These are phyloP conservation scores for Sesamia inferens DNA, from an alignment of 2,888 invertebrate genomes.

Conservation along the genomic window DNA sequence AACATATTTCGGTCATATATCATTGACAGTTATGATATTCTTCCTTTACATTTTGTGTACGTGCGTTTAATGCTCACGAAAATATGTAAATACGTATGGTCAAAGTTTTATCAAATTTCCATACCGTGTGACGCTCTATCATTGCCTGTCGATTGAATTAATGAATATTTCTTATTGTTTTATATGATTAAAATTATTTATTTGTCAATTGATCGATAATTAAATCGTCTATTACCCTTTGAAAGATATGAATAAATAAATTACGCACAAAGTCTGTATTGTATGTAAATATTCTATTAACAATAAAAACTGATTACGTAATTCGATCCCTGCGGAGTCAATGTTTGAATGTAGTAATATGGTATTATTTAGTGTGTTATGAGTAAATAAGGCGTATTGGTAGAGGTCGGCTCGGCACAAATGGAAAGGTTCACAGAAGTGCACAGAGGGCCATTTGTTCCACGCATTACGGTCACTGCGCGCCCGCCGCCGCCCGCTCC, in stretches of 20 bases:
- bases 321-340: conserved; percentile 60
- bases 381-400: conserved; percentile 73
- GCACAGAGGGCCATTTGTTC: conserved; percentile 85
- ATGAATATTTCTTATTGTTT: conserved; percentile 50
- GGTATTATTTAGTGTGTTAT: conserved; percentile 78
- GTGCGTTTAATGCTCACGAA: conserved; percentile 80
- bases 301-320: conserved; percentile 62
- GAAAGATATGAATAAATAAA: conserved; percentile 67
- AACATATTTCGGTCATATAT: conserved; percentile 87
- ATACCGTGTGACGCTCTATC: conserved; percentile 57
- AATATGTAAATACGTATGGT: conserved; percentile 78
- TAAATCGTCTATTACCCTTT: conserved; percentile 40
- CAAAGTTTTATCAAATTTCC: conserved; percentile 74
- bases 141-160: conserved; percentile 17
- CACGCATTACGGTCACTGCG: conserved; percentile 77
- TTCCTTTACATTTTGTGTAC: conserved; percentile 83
- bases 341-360: conserved; percentile 66
- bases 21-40: conserved; percentile 89
- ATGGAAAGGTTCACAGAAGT: conserved; percentile 85
- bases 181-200: conserved; percentile 37
- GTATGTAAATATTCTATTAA: conserved; percentile 72
- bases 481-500: conserved; percentile 54
- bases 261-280: conserved; percentile 67
- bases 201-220: conserved; percentile 28
- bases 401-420: conserved; percentile 73